Conservation (phyloP, 2,888 invertebrate species). For the Electrophaes corylata region DNA sequence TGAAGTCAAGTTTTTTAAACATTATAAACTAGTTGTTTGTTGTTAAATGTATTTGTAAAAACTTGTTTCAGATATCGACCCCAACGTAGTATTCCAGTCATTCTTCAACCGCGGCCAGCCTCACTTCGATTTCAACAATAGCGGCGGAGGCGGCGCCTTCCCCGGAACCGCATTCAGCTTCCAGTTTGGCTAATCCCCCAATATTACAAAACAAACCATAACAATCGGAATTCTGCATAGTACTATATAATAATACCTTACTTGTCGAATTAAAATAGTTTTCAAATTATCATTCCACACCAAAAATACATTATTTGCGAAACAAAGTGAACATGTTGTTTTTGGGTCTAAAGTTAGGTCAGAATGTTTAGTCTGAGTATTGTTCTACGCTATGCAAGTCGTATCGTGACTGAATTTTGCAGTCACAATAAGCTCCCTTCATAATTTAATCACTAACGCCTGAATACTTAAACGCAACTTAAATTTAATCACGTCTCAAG, state of each 20-base stretch:
- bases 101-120: conserved; percentile 88
- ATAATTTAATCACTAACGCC: no score
- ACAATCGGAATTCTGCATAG: conserved; percentile 16
- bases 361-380: no score
- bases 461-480: no score
- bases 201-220: conserved; percentile 25
- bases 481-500: no score
- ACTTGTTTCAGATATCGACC: conserved; percentile 89
- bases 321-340: conserved; percentile 24
- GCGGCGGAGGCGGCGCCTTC: conserved; percentile 77
- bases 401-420: no score
- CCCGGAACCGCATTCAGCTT: conserved; percentile 87
- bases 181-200: conserved; percentile 85
- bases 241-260: conserved; percentile 10
- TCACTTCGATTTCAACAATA: conserved; percentile 79
- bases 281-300: conserved; percentile 37
- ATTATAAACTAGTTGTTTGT: no score
- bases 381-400: no score
- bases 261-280: conserved; percentile 21
- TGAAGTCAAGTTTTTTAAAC: no score
- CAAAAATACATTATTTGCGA: conserved; percentile 19
- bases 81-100: conserved; percentile 92
- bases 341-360: no score
- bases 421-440: no score
- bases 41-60: no score